Conservation (phyloP, 2,797 vertebrate genomes). For the Gobionotothen gibberifrons region DNA sequence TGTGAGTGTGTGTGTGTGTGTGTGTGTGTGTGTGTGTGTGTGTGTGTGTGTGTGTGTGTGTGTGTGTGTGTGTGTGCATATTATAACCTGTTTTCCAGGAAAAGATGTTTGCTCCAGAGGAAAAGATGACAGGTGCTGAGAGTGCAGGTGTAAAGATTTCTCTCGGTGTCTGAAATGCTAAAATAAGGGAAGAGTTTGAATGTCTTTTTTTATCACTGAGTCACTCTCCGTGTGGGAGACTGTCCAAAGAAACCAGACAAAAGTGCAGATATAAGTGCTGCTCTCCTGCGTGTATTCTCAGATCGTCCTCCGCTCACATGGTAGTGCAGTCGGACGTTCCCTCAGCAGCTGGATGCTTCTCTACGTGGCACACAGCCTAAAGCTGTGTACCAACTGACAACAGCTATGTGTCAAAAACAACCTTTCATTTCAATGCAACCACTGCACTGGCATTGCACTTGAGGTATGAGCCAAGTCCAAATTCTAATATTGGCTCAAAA, state of each 20-base stretch:
- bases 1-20: not conserved
- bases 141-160: constrained; percentile 21
- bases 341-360: constrained; percentile 7
- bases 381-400: constrained; percentile 11
- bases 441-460: not conserved
- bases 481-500: not conserved
- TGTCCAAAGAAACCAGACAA: constrained; percentile 39
- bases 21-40: not conserved
- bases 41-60: not conserved
- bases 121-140: constrained; percentile 54
- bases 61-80: constrained; percentile 9
- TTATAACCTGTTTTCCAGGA: constrained; percentile 25
- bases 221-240: constrained; percentile 31
- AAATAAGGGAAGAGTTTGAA: constrained; percentile 42
- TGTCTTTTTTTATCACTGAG: constrained; percentile 32
- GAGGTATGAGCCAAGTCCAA: not conserved
- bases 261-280: constrained; percentile 24
- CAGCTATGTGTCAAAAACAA: constrained; percentile 5
- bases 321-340: constrained; percentile 34
- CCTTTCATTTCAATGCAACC: constrained; percentile 1
- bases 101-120: not conserved
- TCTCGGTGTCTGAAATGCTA: constrained; percentile 29
- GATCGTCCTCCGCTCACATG: not conserved
- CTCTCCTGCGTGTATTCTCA: constrained; percentile 16
- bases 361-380: constrained; percentile 5